A percentile compares a stretch with the other conserved stretches of the same genome.
Evolutionary conservation across 2,888 invertebrate genomes (phyloP).

Genomic region (Neoascia interrupta): DNA sequence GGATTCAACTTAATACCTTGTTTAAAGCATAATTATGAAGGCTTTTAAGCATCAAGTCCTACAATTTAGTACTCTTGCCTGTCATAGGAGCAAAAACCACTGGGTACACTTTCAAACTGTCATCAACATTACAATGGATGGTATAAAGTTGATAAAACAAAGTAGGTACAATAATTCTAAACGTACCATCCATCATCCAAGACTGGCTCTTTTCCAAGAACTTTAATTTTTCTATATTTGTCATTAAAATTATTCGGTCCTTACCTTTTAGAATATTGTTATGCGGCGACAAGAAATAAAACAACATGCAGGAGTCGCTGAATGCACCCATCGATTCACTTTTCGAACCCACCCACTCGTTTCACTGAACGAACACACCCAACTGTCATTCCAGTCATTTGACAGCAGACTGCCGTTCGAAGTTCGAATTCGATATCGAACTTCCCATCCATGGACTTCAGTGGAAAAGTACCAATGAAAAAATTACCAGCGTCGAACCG

Average conservation of each 20-base stretch:
- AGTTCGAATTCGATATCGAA: too few species aligned
- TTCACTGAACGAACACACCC: too few species aligned
- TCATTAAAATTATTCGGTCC: background rate
- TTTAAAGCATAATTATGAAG: background rate
- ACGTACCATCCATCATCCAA: slow-evolving; percentile 12
- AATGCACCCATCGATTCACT: too few species aligned
- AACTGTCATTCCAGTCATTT: too few species aligned
- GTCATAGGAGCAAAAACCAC: background rate
- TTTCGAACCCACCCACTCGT: too few species aligned
- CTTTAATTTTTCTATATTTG: background rate
- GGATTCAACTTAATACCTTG: background rate
- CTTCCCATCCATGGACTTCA: too few species aligned
- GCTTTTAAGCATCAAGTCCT: background rate
- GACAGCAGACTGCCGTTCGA: too few species aligned
- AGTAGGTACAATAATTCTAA: background rate
- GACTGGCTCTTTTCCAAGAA: slow-evolving; percentile 1
- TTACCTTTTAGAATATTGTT: too few species aligned
- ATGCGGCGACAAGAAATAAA: too few species aligned
- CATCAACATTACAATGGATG: background rate
- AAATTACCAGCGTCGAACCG: too few species aligned
- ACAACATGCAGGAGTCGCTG: too few species aligned
- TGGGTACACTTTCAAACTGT: slow-evolving; percentile 1
- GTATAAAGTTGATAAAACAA: slow-evolving; percentile 1
- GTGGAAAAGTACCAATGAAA: too few species aligned
- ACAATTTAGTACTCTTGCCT: background rate